These are phyloP conservation scores for Oreortyx pictus DNA, from an alignment of 2,797 vertebrate genomes.

Conservation along the genomic window DNA sequence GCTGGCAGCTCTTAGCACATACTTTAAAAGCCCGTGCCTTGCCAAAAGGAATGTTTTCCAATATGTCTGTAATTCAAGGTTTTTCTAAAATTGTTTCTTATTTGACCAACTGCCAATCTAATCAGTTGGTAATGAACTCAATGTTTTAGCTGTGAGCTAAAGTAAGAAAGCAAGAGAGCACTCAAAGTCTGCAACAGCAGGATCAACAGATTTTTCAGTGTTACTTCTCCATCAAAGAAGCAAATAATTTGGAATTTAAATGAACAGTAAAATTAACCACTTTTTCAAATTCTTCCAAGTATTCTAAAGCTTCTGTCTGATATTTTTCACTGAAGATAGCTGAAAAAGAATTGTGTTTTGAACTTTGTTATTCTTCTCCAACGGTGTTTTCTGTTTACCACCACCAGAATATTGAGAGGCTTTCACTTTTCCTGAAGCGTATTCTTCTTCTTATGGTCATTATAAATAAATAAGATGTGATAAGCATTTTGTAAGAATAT, in stretches of 20 bases:
- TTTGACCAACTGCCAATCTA: slow-evolving; percentile 68
- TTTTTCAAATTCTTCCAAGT: slow-evolving; percentile 59
- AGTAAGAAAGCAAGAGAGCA: slow-evolving; percentile 59
- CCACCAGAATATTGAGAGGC: not conserved
- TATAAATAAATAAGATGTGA: slow-evolving; percentile 15
- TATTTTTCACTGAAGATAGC: slow-evolving; percentile 29
- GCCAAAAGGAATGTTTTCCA: slow-evolving; percentile 49
- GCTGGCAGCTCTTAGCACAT: slow-evolving; percentile 15
- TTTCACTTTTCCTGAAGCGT: slow-evolving; percentile 51
- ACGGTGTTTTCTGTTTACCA: not conserved
- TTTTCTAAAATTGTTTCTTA: slow-evolving; percentile 45
- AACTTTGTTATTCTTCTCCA: slow-evolving; percentile 40
- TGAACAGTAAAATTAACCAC: slow-evolving; percentile 34
- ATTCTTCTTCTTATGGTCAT: slow-evolving; percentile 36
- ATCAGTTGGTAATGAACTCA: slow-evolving; percentile 66
- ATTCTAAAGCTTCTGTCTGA: not conserved
- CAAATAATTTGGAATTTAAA: slow-evolving; percentile 58
- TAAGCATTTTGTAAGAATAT: not conserved
- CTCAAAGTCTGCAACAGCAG: slow-evolving; percentile 43
- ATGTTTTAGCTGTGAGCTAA: slow-evolving; percentile 58
- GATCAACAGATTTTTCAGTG: slow-evolving; percentile 71
- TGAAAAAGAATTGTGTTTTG: slow-evolving; percentile 42
- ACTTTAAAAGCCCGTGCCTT: not conserved
- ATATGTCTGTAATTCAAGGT: slow-evolving; percentile 47
- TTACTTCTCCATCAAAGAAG: slow-evolving; percentile 62